Evolutionary conservation across 2,797 vertebrate genomes (phyloP).

Genomic region (Syngnathus acus): DNA sequence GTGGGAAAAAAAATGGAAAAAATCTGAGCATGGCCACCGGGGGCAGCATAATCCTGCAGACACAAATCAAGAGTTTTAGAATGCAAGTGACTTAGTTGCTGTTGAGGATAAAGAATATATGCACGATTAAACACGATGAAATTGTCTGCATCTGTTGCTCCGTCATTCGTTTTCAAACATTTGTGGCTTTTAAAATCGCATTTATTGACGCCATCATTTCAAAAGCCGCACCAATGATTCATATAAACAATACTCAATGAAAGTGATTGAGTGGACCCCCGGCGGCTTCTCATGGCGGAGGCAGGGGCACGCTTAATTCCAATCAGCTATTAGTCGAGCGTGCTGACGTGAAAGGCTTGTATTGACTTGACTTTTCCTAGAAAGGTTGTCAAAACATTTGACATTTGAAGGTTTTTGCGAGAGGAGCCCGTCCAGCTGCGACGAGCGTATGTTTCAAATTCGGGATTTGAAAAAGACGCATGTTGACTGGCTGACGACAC

Average conservation of each 20-base stretch:
- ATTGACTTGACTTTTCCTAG: slow-evolving; percentile 17
- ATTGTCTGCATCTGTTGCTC: too few species aligned
- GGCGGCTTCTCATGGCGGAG: neutral
- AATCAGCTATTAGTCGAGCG: neutral
- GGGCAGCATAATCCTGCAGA: too few species aligned
- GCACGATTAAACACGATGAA: too few species aligned
- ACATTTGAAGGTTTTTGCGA: slow-evolving; percentile 57
- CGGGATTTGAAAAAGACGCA: slow-evolving; percentile 48
- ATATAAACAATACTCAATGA: neutral
- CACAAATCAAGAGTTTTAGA: too few species aligned
- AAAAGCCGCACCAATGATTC: neutral
- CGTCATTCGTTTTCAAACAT: too few species aligned
- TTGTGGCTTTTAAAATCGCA: too few species aligned
- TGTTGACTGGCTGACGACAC: slow-evolving; percentile 20
- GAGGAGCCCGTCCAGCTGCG: slow-evolving; percentile 60
- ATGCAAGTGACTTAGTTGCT: too few species aligned
- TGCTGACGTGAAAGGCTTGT: slow-evolving; percentile 24
- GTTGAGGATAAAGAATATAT: too few species aligned
- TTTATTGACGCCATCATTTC: too few species aligned
- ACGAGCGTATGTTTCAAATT: slow-evolving; percentile 66
- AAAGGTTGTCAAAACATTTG: slow-evolving; percentile 44
- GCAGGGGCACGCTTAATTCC: neutral
- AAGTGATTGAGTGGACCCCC: neutral
- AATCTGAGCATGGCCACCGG: too few species aligned
- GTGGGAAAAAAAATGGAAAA: too few species aligned